These are phyloP conservation scores for Bombus confusus DNA, from an alignment of 1,140 invertebrate species.

Conservation along the genomic window DNA sequence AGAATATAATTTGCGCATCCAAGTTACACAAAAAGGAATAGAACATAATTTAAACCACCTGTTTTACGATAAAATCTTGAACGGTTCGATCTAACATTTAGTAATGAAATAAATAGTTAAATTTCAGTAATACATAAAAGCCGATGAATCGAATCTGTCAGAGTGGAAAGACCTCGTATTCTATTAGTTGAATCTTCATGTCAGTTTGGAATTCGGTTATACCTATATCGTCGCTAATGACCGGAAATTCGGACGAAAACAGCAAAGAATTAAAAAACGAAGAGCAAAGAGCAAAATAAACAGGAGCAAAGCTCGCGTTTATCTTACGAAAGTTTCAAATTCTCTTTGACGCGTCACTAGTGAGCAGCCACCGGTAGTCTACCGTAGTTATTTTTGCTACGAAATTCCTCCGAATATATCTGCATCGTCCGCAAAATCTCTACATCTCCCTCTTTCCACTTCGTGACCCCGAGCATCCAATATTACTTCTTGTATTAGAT, in stretches of 20 bases:
- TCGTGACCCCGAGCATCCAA: conserved; percentile 48
- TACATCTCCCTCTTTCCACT: conserved; percentile 68
- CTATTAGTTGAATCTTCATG: background rate
- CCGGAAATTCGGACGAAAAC: conserved; percentile 39
- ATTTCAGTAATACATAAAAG: background rate
- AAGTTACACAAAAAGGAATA: background rate
- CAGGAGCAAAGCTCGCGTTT: conserved; percentile 27
- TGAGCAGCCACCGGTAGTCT: conserved; percentile 61
- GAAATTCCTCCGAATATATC: conserved; percentile 81
- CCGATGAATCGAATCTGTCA: background rate
- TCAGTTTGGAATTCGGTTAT: conserved; percentile 18
- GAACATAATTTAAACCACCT: background rate
- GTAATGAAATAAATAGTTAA: too few species aligned
- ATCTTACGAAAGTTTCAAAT: conserved; percentile 59
- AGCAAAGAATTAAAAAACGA: conserved; percentile 42
- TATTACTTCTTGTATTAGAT: conserved; percentile 64
- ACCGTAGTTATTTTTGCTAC: conserved; percentile 79
- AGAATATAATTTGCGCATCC: too few species aligned
- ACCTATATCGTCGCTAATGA: conserved; percentile 1
- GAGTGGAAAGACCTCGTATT: background rate
- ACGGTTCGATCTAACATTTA: too few species aligned
- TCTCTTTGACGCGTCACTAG: conserved; percentile 60
- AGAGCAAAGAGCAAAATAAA: background rate
- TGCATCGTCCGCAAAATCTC: conserved; percentile 78
- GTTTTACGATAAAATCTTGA: background rate